A percentile compares a stretch with the other conserved stretches of the same genome.
Evolutionary conservation across 2,888 invertebrate genomes (phyloP).

Genomic region (Maniola hyperantus): DNA sequence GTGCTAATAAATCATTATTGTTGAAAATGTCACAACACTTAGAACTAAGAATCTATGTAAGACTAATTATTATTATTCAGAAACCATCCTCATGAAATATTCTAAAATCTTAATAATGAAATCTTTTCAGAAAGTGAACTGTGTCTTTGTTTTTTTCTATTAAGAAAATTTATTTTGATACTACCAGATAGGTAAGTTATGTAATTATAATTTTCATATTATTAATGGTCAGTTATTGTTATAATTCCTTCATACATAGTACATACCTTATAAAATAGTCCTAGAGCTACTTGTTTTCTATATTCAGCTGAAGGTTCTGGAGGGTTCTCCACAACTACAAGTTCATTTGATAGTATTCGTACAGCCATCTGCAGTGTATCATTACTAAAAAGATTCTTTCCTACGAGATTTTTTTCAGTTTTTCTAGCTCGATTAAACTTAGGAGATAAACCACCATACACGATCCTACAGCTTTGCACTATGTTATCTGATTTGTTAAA

Average conservation of each 20-base stretch:
- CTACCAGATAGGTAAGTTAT: no score
- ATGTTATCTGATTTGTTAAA: slow-evolving; percentile 60
- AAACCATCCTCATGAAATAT: no score
- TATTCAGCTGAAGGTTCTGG: slow-evolving; percentile 84
- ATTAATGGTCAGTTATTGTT: no score
- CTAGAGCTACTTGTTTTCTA: slow-evolving; percentile 82
- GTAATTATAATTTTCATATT: no score
- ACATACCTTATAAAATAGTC: slow-evolving; percentile 86
- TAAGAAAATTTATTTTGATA: no score
- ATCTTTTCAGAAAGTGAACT: no score
- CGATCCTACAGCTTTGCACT: slow-evolving; percentile 78
- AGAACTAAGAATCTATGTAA: no score
- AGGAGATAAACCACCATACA: slow-evolving; percentile 83
- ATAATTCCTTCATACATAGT: slow-evolving; percentile 46
- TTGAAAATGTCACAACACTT: no score
- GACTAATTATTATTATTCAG: no score
- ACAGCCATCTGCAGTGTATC: slow-evolving; percentile 78
- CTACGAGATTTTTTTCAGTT: slow-evolving; percentile 76
- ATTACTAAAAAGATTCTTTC: slow-evolving; percentile 69
- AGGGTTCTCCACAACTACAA: slow-evolving; percentile 80
- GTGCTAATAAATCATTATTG: no score
- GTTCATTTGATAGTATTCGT: slow-evolving; percentile 79
- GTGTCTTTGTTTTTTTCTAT: no score
- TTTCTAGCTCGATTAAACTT: slow-evolving; percentile 81
- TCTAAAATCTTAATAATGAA: no score